phyloP scores from a whole-genome alignment of 2,888 invertebrate genomes.

The Vannuccia rotundouncinata region DNA sequence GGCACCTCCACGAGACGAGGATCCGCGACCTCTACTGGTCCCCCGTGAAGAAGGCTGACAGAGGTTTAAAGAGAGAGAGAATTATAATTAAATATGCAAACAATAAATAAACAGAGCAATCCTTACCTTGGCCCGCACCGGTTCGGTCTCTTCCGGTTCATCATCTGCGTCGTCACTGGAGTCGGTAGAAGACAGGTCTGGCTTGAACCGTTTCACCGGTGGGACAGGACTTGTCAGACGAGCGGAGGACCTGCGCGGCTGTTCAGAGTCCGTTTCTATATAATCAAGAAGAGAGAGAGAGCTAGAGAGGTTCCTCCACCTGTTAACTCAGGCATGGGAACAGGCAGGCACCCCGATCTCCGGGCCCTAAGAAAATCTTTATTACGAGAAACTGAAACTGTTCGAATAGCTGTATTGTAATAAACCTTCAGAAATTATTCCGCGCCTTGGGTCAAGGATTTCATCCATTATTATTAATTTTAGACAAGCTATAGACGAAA shows the following conservation, averaged over 20 bases:
- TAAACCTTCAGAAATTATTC: too few relatives aligned
- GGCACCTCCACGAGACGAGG: not conserved
- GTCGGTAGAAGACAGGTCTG: not conserved
- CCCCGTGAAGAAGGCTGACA: not conserved
- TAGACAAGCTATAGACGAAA: too few relatives aligned
- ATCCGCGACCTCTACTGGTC: not conserved
- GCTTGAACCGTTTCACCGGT: not conserved
- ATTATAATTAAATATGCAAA: not conserved
- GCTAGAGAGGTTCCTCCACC: too few relatives aligned
- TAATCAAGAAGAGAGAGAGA: too few relatives aligned
- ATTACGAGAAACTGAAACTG: too few relatives aligned
- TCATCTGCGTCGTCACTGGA: not conserved
- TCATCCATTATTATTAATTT: too few relatives aligned
- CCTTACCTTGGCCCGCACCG: not conserved
- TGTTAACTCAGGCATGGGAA: too few relatives aligned
- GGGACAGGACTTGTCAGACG: not conserved
- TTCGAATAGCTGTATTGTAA: too few relatives aligned
- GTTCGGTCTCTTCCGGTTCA: not conserved
- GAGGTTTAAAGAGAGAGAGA: not conserved
- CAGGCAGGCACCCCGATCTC: too few relatives aligned
- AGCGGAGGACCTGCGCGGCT: not conserved
- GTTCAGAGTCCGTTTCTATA: not conserved
- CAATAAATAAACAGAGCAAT: too few relatives aligned
- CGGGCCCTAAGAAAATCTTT: too few relatives aligned
- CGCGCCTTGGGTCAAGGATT: too few relatives aligned